Evolutionary conservation across 2,888 invertebrate species (phyloP).

Genomic region (Ametastegia equiseti): DNA sequence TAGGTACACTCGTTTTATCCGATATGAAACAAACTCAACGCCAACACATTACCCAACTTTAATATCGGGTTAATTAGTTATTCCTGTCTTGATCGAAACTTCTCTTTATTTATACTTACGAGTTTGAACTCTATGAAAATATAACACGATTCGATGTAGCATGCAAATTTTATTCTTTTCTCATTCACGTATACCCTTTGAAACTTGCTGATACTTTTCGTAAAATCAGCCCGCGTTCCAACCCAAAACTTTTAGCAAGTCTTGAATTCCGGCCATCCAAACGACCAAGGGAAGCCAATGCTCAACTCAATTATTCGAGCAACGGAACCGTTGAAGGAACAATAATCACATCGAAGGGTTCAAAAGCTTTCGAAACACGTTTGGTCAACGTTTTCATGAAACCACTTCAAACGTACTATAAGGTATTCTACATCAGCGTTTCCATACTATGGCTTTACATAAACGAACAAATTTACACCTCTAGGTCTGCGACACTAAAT

Average conservation of each 20-base stretch:
- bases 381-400: neutral
- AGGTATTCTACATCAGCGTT: too few relatives aligned
- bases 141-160: too few relatives aligned
- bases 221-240: neutral
- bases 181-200: neutral
- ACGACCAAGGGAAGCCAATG: neutral
- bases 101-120: neutral
- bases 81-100: neutral
- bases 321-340: neutral
- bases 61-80: neutral
- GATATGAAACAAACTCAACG: neutral
- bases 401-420: neutral
- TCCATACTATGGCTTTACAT: neutral
- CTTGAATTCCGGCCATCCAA: neutral
- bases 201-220: neutral
- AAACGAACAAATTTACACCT: neutral
- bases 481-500: neutral
- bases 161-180: neutral
- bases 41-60: neutral
- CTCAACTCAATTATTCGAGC: conserved; percentile 16
- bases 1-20: neutral
- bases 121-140: neutral
- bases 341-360: conserved; percentile 8
- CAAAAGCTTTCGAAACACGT: neutral
- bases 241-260: neutral